A percentile compares a stretch with the other conserved stretches of the same genome.
These are phyloP conservation scores for Rhagonycha fulva DNA, from an alignment of 2,888 invertebrate genomes.

Conservation along the genomic window DNA sequence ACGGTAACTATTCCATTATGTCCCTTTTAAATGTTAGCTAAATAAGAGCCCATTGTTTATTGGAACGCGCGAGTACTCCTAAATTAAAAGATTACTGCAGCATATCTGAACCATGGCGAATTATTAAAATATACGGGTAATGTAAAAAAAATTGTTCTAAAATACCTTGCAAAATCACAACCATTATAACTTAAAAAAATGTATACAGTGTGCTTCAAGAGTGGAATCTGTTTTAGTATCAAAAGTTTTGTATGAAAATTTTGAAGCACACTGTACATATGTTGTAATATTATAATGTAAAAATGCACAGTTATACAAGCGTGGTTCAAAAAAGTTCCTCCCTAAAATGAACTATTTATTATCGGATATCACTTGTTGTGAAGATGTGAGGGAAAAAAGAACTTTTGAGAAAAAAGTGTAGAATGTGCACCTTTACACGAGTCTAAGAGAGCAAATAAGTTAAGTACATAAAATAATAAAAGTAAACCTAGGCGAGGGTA, in stretches of 20 bases:
- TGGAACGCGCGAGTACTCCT: background rate
- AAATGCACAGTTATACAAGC: background rate
- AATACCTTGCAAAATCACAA: slow-evolving; percentile 15
- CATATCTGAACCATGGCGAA: background rate
- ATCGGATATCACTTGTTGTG: background rate
- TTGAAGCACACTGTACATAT: background rate
- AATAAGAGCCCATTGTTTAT: background rate
- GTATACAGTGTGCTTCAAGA: background rate
- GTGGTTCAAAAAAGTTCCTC: background rate
- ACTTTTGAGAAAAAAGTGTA: background rate
- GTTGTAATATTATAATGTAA: background rate
- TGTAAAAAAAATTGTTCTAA: background rate
- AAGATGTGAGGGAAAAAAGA: background rate
- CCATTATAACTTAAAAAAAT: slow-evolving; percentile 9
- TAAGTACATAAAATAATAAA: background rate
- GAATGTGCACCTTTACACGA: background rate
- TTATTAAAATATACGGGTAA: background rate
- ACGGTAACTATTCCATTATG: background rate
- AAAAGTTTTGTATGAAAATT: background rate
- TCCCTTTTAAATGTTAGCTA: background rate
- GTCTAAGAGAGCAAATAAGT: background rate
- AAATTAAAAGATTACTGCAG: background rate
- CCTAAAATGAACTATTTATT: background rate
- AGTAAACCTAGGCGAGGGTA: slow-evolving; percentile 12
- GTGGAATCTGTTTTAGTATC: background rate